Evolutionary conservation across 2,797 vertebrate genomes (phyloP).

Genomic region (Poecilia wingei): DNA sequence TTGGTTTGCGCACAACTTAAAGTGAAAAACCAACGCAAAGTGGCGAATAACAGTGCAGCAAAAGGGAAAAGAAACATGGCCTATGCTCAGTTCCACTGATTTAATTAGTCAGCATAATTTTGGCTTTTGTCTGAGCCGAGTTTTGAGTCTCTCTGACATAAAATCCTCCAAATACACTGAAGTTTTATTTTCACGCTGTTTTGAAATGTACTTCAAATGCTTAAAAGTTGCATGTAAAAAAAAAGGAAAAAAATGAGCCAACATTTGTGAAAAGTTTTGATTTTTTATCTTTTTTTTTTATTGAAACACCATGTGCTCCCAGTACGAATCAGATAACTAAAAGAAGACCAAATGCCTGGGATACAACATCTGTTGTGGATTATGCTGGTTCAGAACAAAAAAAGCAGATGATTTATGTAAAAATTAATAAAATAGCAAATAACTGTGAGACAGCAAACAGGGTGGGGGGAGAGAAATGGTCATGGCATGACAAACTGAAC

Average conservation of each 20-base stretch:
- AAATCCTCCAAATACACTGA: not conserved
- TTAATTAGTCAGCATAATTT: too few relatives aligned
- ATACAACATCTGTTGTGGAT: conserved; percentile 68
- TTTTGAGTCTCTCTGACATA: too few relatives aligned
- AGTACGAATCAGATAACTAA: conserved; percentile 75
- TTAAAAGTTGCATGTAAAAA: conserved; percentile 5
- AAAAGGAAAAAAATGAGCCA: conserved; percentile 42
- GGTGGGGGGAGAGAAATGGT: conserved; percentile 69
- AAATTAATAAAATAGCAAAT: conserved; percentile 79
- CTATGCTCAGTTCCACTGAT: not conserved
- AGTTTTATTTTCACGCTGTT: not conserved
- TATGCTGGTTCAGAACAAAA: conserved; percentile 64
- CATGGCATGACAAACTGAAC: conserved; percentile 71
- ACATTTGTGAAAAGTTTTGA: conserved; percentile 47
- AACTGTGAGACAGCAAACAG: conserved; percentile 51
- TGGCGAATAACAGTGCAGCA: not conserved
- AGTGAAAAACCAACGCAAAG: not conserved
- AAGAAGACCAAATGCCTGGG: conserved; percentile 72
- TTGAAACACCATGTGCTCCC: conserved; percentile 75
- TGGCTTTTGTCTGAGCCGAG: too few relatives aligned
- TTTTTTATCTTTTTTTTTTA: conserved; percentile 53
- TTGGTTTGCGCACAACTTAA: not conserved
- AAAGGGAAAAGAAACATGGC: not conserved
- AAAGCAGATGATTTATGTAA: conserved; percentile 78
- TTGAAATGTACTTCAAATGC: not conserved